Percentiles rank a stretch among this genome's conserved stretches.
Evolutionary conservation across 2,888 invertebrate species (phyloP).

Genomic region (Choristoneura rosaceana): DNA sequence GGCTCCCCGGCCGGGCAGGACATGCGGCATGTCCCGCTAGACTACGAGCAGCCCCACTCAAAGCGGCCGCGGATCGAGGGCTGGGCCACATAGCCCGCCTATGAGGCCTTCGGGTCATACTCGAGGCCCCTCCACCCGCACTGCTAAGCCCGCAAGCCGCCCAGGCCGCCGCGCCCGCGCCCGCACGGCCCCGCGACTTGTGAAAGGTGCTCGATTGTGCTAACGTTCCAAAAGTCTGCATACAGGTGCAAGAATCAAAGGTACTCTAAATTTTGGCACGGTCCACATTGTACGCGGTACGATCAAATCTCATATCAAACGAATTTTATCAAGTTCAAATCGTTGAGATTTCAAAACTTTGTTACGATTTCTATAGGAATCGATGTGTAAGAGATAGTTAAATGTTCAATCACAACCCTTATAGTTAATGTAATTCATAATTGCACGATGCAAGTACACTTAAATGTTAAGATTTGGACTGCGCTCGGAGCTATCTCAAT

Average conservation of each 20-base stretch:
- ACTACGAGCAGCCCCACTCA: conserved; percentile 87
- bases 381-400: conserved; percentile 56
- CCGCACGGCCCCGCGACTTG: conserved; percentile 45
- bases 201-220: conserved; percentile 59
- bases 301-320: conserved; percentile 41
- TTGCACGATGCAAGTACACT: conserved; percentile 78
- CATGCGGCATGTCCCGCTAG: conserved; percentile 80
- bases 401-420: conserved; percentile 74
- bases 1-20: conserved; percentile 88
- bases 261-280: conserved; percentile 68
- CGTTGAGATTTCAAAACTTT: conserved; percentile 44
- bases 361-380: conserved; percentile 47
- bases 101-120: conserved; percentile 81
- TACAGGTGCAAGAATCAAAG: conserved; percentile 65
- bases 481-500: conserved; percentile 27
- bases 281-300: conserved; percentile 51
- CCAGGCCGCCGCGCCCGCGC: conserved; percentile 57
- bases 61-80: conserved; percentile 96
- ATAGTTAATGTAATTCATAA: conserved; percentile 78
- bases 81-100: conserved; percentile 94
- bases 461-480: conserved; percentile 70
- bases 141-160: conserved; percentile 68
- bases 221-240: conserved; percentile 59
- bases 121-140: conserved; percentile 83
- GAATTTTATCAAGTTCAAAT: conserved; percentile 47